Conservation (phyloP, 2,797 vertebrate genomes). For the Anabacerthia variegaticeps region DNA sequence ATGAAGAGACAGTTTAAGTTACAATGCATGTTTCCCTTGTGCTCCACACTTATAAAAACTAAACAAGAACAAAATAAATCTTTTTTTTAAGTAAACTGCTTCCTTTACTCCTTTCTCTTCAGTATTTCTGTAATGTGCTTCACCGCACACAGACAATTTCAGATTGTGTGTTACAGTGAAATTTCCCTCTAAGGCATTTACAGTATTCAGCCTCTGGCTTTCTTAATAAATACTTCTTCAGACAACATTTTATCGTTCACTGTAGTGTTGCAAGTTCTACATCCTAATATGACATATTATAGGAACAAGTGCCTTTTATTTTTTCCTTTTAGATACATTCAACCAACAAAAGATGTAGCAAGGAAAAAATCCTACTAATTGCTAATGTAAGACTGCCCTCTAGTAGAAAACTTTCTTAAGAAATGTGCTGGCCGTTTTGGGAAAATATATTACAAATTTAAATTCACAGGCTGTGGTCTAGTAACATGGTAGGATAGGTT, state of each 20-base stretch:
- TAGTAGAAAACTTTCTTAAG: conserved; percentile 32
- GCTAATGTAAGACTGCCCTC: conserved; percentile 57
- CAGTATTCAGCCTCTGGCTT: not conserved
- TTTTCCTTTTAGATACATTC: not conserved
- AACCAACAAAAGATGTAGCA: not conserved
- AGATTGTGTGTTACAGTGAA: not conserved
- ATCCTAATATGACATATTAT: not conserved
- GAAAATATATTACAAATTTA: not conserved
- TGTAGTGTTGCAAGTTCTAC: not conserved
- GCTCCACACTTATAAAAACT: not conserved
- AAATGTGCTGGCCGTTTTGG: not conserved
- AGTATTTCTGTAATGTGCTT: not conserved
- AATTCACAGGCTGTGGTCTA: not conserved
- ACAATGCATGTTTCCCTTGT: not conserved
- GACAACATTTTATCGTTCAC: not conserved
- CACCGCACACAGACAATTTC: not conserved
- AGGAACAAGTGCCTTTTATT: not conserved
- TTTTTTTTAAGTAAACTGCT: not conserved
- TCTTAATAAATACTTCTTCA: not conserved
- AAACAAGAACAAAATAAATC: not conserved
- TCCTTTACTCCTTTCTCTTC: not conserved
- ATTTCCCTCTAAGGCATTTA: not conserved
- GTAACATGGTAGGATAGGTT: not conserved
- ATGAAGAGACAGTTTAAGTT: not conserved
- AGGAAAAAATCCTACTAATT: not conserved